Conservation (phyloP, 1,140 invertebrate genomes). For the Homarus americanus region DNA sequence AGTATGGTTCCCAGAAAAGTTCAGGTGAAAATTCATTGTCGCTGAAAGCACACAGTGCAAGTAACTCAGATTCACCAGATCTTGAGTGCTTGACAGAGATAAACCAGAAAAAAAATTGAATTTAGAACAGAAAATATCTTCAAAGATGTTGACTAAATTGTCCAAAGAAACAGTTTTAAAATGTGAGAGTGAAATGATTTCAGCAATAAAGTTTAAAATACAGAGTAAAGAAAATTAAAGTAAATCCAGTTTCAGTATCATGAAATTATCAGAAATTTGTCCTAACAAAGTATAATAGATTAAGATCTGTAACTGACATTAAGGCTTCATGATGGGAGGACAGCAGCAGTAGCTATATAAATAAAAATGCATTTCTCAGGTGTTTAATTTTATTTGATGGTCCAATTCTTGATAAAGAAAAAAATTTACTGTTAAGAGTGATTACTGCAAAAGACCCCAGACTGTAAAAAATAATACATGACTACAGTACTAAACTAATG, state of each 20-base stretch:
- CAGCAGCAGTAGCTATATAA: no score
- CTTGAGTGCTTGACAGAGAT: neutral
- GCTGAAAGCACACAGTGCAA: neutral
- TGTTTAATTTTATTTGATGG: no score
- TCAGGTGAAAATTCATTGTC: neutral
- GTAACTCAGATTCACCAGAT: neutral
- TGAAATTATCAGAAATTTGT: no score
- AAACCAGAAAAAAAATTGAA: neutral
- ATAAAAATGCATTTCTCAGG: no score
- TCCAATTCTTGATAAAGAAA: no score
- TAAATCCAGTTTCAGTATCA: neutral
- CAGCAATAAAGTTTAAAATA: constrained; percentile 1
- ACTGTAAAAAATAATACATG: no score
- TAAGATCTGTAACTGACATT: no score
- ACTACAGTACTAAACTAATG: no score
- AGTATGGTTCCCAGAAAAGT: neutral
- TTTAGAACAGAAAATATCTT: neutral
- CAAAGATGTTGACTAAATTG: neutral
- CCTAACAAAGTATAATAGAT: no score
- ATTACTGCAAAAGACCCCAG: no score
- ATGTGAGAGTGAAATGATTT: neutral
- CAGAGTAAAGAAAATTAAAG: neutral
- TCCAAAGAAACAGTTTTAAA: neutral
- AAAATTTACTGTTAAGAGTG: no score
- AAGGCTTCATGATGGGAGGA: no score